Evolutionary conservation across 53 echinoderm and acorn worm species (phyloP).

Genomic region (Holothuria scabra): DNA sequence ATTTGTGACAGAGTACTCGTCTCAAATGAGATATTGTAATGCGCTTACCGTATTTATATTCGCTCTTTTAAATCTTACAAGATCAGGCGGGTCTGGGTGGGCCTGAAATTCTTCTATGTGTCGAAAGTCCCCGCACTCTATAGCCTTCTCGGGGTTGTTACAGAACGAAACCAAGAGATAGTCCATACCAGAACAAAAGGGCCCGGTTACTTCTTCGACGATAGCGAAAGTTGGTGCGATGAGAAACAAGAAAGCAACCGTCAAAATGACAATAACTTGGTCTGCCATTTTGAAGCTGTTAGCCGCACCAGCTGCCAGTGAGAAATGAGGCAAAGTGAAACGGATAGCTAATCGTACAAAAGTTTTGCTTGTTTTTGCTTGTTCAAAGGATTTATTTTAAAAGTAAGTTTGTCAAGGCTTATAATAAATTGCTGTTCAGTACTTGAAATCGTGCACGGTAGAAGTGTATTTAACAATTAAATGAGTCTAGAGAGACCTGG

Average conservation of each 20-base stretch:
- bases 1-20: too few species aligned
- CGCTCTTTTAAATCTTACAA: constrained; percentile 1
- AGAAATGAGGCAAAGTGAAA: background rate
- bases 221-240: background rate
- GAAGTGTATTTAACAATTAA: too few species aligned
- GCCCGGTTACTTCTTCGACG: constrained; percentile 18
- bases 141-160: constrained; percentile 24
- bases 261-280: background rate
- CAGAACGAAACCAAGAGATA: constrained; percentile 28
- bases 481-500: too few species aligned
- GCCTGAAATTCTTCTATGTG: constrained; percentile 29
- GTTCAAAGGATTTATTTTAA: too few species aligned
- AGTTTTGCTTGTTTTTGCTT: too few species aligned
- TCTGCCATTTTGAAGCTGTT: background rate
- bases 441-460: too few species aligned
- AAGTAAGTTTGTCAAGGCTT: too few species aligned
- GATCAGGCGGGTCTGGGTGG: constrained; percentile 15
- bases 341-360: too few species aligned
- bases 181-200: constrained; percentile 16
- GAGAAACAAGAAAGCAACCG: background rate
- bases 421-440: too few species aligned
- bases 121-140: constrained; percentile 31
- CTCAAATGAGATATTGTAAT: too few species aligned
- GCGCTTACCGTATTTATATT: background rate
- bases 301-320: background rate